A percentile compares a stretch with the other conserved stretches of the same genome.
Conservation (phyloP, 2,888 invertebrate species). For the Catocala sponsa region DNA sequence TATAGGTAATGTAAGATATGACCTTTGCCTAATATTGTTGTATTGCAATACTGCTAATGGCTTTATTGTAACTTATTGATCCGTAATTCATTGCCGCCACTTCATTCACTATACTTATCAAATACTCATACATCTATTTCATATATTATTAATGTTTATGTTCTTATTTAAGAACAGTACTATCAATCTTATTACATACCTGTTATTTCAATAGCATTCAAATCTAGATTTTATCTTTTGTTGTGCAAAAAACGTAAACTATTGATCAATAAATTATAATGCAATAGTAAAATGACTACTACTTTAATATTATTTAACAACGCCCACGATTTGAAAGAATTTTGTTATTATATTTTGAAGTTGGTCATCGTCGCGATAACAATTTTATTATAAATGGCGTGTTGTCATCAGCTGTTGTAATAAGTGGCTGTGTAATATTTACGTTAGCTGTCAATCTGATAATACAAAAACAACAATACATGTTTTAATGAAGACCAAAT, state of each 20-base stretch:
- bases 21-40: conserved; percentile 22
- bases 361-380: too few relatives aligned
- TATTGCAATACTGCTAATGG: conserved; percentile 14
- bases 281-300: conserved; percentile 7
- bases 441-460: conserved; percentile 46
- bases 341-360: neutral
- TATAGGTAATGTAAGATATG: conserved; percentile 13
- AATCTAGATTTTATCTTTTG: conserved; percentile 17
- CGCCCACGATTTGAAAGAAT: conserved; percentile 8
- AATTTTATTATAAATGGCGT: neutral
- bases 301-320: conserved; percentile 6
- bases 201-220: conserved; percentile 12
- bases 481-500: conserved; percentile 52
- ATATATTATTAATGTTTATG: conserved; percentile 15
- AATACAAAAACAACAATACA: conserved; percentile 55
- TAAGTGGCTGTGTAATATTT: conserved; percentile 46
- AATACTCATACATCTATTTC: conserved; percentile 7
- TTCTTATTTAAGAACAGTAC: conserved; percentile 3
- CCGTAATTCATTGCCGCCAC: conserved; percentile 15
- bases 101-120: conserved; percentile 7
- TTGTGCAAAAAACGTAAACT: conserved; percentile 13
- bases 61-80: conserved; percentile 18
- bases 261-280: conserved; percentile 5
- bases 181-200: conserved; percentile 6
- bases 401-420: conserved; percentile 17